A percentile compares a stretch with the other conserved stretches of the same genome.
Conservation (phyloP, 2,888 invertebrate species). For the Pachliopta kotzebuea region DNA sequence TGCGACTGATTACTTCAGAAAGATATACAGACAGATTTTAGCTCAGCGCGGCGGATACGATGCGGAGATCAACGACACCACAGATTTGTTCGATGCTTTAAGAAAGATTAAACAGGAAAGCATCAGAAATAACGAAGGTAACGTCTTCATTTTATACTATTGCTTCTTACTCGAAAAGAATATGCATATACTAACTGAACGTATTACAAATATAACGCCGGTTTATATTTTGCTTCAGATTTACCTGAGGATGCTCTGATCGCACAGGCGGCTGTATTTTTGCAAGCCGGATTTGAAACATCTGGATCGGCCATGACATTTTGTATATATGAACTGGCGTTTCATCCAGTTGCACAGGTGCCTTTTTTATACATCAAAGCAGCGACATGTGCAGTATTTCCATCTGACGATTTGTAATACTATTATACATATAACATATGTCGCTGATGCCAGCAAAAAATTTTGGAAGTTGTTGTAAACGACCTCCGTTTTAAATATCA, state of each 20-base stretch:
- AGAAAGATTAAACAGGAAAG: constrained; percentile 49
- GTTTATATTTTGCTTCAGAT: constrained; percentile 10
- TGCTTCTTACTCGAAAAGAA: too few species aligned
- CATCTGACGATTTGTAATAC: too few species aligned
- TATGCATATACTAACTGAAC: too few species aligned
- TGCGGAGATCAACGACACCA: constrained; percentile 33
- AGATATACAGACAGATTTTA: constrained; percentile 28
- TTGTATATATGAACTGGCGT: constrained; percentile 47
- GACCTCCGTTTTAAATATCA: too few species aligned
- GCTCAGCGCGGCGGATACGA: constrained; percentile 43
- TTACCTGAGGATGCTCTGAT: constrained; percentile 48
- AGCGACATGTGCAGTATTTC: too few species aligned
- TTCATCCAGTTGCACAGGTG: constrained; percentile 49
- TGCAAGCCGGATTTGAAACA: constrained; percentile 60
- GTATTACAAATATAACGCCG: too few species aligned
- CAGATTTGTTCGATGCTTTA: constrained; percentile 50
- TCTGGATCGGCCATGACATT: constrained; percentile 41
- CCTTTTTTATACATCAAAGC: background rate
- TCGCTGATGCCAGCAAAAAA: too few species aligned
- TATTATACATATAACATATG: too few species aligned
- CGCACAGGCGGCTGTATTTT: constrained; percentile 54
- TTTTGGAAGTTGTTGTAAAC: too few species aligned
- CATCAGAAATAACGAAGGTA: constrained; percentile 42
- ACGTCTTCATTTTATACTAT: background rate
- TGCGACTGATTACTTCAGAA: background rate